Evolutionary conservation across 2,113 vertebrate genomes (phyloP), one percentile per base, ranked within the genome.

Genomic region (Neolamprologus falcicula): DNA sequence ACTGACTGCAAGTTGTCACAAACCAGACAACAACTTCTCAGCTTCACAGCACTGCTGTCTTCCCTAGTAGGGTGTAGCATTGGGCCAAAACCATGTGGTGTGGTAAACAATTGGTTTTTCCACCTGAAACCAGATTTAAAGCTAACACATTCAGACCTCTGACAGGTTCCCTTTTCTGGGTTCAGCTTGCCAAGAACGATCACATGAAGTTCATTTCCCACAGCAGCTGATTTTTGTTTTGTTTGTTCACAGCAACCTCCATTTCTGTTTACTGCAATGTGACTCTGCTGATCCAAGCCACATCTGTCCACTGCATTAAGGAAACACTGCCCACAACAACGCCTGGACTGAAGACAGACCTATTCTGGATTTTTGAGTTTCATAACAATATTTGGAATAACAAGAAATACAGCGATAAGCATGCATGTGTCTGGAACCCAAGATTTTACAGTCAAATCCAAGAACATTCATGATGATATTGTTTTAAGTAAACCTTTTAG

Each of bases 281-380:
- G 35, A 80, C 88, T 94, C 45, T 90, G 86, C 82, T 83, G 73
- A 88, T 52, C n/a, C 31, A 63, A 86, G n/a, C 33, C 57, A 73
- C 80, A 82, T 53, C 59, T 73, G 54, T n/a, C 28, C 53, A 21
- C 7, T 78, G 66, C 45, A 14, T 6, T 50, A 45, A 85, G 80
- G 59, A 91, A 82, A 79, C 71, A 47, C 24, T 17, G 16, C 33
- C 83, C 33, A 88, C 82, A 71, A 83, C 31, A 83, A 63, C 12
- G 28, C 11, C 19, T 28, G 24, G 9, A 28, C 31, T 19, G 14
- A 4, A 81, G 9, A 57, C 26, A 81, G 10, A 17, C 2, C 37
- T 68, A 55, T 7, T 54, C 63, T 83, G 50, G 5, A 33, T 47
- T 35, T 50, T 63, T 24, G 28, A 55, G 33, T 2, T 71, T 7